phyloP scores from a whole-genome alignment of 2,113 vertebrate genomes.

The Lutjanus erythropterus region DNA sequence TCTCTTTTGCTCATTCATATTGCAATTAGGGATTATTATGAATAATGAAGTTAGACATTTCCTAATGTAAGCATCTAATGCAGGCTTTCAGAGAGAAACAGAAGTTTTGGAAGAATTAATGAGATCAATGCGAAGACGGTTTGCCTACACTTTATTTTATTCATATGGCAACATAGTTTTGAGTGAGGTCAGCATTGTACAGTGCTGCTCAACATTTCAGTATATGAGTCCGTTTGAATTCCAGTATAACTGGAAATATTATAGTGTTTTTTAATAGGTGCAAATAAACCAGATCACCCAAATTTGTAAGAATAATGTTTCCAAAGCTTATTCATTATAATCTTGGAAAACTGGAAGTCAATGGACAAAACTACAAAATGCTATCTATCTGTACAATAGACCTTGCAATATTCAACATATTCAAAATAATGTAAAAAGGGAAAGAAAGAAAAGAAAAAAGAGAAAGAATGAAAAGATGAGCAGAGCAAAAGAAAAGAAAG shows the following conservation, averaged over 20 bases:
- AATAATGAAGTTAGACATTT: constrained; percentile 21
- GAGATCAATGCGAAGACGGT: neutral
- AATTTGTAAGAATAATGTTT: constrained; percentile 62
- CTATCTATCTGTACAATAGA: neutral
- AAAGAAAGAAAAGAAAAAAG: neutral
- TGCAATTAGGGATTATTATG: constrained; percentile 29
- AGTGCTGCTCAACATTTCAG: constrained; percentile 38
- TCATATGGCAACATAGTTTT: constrained; percentile 19
- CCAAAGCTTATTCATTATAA: constrained; percentile 36
- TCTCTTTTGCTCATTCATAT: constrained; percentile 8
- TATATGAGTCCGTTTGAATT: constrained; percentile 62
- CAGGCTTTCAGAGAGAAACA: neutral
- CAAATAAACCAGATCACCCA: constrained; percentile 76
- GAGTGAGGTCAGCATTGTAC: neutral
- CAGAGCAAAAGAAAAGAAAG: neutral
- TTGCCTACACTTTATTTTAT: neutral
- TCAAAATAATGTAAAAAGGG: too few relatives aligned
- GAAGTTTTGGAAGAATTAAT: constrained; percentile 3
- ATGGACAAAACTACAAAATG: neutral
- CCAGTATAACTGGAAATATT: constrained; percentile 41
- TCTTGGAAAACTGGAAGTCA: neutral
- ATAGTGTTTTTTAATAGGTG: constrained; percentile 69
- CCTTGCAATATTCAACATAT: neutral
- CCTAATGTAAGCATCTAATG: neutral
- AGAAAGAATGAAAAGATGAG: neutral